These are phyloP conservation scores for Chymomyza amoena DNA, from an alignment of 2,888 invertebrate genomes.

Conservation along the genomic window DNA sequence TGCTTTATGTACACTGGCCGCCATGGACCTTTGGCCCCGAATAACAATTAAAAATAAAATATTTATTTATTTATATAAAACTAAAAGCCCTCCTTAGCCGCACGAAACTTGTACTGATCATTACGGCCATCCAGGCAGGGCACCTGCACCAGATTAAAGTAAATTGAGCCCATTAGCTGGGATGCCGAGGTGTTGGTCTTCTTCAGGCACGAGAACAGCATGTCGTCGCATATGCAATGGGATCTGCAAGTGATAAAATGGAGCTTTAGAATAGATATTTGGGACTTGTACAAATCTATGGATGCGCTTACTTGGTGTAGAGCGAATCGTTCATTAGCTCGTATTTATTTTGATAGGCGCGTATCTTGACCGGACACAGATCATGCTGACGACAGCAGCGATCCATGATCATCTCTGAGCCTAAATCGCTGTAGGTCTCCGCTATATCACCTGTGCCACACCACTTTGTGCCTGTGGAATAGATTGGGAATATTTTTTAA, in stretches of 20 bases:
- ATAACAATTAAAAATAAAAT: not conserved
- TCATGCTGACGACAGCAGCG: conserved; percentile 94
- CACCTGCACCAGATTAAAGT: conserved; percentile 88
- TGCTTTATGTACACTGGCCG: conserved; percentile 28
- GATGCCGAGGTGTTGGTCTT: conserved; percentile 86
- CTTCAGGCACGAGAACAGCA: conserved; percentile 90
- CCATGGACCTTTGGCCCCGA: not conserved
- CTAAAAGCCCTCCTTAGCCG: conserved; percentile 77
- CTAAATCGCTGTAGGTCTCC: conserved; percentile 89
- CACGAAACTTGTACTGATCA: conserved; percentile 71
- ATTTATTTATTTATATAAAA: not conserved
- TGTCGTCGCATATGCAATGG: conserved; percentile 92
- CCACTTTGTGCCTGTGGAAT: conserved; percentile 90
- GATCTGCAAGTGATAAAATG: conserved; percentile 80
- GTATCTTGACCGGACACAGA: conserved; percentile 90
- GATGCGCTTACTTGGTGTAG: conserved; percentile 85
- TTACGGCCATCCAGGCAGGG: conserved; percentile 73
- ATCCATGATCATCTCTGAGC: conserved; percentile 85
- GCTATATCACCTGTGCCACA: conserved; percentile 95
- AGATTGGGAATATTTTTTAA: not conserved
- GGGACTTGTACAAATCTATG: not conserved
- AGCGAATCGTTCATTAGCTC: conserved; percentile 90
- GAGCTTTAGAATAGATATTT: not conserved
- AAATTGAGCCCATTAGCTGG: conserved; percentile 88
- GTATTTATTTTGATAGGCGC: conserved; percentile 82